phyloP scores from a whole-genome alignment of 2,113 vertebrate species.

The Sakesphorus luctuosus region DNA sequence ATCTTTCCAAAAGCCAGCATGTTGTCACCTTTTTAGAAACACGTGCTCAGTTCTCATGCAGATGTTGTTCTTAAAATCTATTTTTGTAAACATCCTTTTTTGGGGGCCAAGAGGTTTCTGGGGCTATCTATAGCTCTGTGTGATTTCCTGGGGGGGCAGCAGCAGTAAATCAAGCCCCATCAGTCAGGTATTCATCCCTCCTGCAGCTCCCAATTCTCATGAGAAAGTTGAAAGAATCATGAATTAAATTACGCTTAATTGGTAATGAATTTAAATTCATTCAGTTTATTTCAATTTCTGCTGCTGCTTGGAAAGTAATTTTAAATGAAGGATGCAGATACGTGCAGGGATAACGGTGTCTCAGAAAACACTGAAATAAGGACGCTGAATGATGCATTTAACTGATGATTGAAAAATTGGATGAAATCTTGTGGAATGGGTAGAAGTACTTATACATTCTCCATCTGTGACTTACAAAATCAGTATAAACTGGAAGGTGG shows the following conservation, averaged over 20 bases:
- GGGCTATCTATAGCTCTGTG: not conserved
- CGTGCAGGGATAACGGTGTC: not conserved
- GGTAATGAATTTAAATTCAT: conserved; percentile 65
- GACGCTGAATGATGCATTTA: not conserved
- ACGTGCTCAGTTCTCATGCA: not conserved
- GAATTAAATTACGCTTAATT: conserved; percentile 60
- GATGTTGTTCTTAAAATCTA: conserved; percentile 26
- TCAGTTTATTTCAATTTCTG: conserved; percentile 23
- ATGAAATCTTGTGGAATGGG: not conserved
- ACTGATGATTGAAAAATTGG: not conserved
- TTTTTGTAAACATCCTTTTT: not conserved
- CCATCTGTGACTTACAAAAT: accelerated
- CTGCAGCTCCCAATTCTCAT: not conserved
- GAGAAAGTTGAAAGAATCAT: conserved; percentile 41
- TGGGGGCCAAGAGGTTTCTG: not conserved
- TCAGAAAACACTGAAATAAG: not conserved
- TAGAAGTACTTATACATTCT: not conserved
- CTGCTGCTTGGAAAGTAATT: not conserved
- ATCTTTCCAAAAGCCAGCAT: not conserved
- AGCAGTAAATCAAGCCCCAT: conserved; percentile 9
- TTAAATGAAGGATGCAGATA: not conserved
- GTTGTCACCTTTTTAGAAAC: conserved; percentile 47
- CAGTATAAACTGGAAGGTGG: not conserved
- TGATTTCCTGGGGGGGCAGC: not conserved
- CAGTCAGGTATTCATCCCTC: conserved; percentile 12